Percentiles rank a stretch among this genome's conserved stretches.
These are phyloP conservation scores for Gymnothorax javanicus DNA, from an alignment of 2,797 vertebrate species.

Conservation along the genomic window DNA sequence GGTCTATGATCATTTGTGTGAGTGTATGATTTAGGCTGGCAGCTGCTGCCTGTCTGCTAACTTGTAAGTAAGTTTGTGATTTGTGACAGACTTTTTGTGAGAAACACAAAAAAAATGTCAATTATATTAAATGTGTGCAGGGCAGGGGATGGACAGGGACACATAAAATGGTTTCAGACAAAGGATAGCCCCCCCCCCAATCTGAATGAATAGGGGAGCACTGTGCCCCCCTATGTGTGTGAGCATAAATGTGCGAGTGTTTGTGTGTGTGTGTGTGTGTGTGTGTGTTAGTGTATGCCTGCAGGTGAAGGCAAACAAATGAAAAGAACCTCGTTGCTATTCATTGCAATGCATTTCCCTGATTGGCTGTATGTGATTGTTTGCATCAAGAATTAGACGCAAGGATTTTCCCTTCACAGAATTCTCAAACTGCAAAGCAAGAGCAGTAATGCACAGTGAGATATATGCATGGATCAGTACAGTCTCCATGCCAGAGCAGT, in stretches of 20 bases:
- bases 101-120: too few relatives aligned
- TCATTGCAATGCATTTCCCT: not conserved
- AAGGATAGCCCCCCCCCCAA: too few relatives aligned
- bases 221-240: not conserved
- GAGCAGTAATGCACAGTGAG: conserved; percentile 8
- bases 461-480: not conserved
- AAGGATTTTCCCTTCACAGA: conserved; percentile 1
- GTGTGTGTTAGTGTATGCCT: not conserved
- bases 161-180: too few relatives aligned
- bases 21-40: too few relatives aligned
- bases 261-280: not conserved
- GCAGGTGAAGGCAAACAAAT: not conserved
- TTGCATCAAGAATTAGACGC: conserved; percentile 1
- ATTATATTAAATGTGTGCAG: too few relatives aligned
- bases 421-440: conserved; percentile 17
- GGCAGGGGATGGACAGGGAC: too few relatives aligned
- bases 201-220: too few relatives aligned
- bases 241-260: not conserved
- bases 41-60: too few relatives aligned
- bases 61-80: too few relatives aligned
- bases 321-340: not conserved
- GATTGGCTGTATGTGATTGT: conserved; percentile 8
- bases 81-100: too few relatives aligned
- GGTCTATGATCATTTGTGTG: too few relatives aligned
- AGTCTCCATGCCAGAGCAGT: not conserved